Evolutionary conservation across 2,797 vertebrate genomes (phyloP), one percentile per base, ranked within the genome.

Genomic region (Phoxinus dragarum): DNA sequence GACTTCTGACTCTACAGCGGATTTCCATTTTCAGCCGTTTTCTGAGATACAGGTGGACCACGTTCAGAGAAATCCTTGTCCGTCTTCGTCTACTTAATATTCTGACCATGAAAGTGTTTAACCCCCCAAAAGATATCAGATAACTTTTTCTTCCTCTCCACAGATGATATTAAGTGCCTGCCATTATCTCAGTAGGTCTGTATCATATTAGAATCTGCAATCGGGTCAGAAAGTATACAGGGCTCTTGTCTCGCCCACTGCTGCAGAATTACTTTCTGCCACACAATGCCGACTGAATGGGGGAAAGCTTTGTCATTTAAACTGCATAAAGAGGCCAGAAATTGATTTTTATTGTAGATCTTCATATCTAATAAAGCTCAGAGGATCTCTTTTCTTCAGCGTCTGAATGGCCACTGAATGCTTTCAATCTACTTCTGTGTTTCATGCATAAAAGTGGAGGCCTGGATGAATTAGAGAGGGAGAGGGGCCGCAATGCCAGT

Each of bases 311-410:
- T 99, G 98, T 99, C 98, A 99, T 99, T 99, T 99, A 99, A 99
- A 99, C 97, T 98, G 97, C 98, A 99, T 99, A 99, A 99, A 99
- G 98, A 99, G 98, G 96, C 96, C 97, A 98, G 98, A 99, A 99
- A 99, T 99, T 98, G 98, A 99, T 99, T 99, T 99, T 99, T 98
- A 99, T 99, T 99, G 98, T 99, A 97, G 97, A 99, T 99, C 98
- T 99, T 99, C 98, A 99, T 99, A 99, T 99, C 97, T 99, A 99
- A 99, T 99, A 99, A 99, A 99, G 97, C 98, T 99, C 97, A 96
- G 97, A 99, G 97, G 98, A 97, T 97, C 96, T 97, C 97, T 96
- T 98, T 99, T 99, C 97, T 99, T 98, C 96, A 96, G 96, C 92
- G 94, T 97, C 97, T 99, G 97, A 99, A 99, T 98, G 97, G 96